Conservation (phyloP, 2,113 vertebrate species). For the Mustela nigripes region DNA sequence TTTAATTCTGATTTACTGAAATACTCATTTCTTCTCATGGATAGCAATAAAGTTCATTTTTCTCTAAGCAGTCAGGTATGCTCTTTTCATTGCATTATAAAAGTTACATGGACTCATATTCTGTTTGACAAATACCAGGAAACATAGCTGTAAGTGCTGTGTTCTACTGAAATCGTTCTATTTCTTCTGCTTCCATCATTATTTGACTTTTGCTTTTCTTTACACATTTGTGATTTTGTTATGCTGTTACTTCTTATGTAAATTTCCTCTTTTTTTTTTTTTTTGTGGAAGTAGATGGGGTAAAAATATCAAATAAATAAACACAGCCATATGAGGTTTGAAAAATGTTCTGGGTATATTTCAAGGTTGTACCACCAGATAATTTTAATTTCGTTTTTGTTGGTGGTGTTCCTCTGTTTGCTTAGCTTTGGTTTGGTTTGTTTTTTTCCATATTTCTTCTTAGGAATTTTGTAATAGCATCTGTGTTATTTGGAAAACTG, state of each 20-base stretch:
- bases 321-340: not conserved
- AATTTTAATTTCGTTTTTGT: conserved; percentile 22
- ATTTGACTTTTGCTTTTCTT: not conserved
- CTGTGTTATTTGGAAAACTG: not conserved
- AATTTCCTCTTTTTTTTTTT: not conserved
- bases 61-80: not conserved
- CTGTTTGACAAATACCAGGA: not conserved
- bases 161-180: not conserved
- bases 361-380: not conserved
- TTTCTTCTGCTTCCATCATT: not conserved
- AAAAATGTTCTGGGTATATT: not conserved
- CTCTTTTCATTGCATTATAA: not conserved
- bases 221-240: not conserved
- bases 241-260: not conserved
- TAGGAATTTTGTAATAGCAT: not conserved
- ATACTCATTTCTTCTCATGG: not conserved
- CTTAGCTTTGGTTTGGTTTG: not conserved
- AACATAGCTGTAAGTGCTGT: not conserved
- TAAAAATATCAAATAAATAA: conserved; percentile 23
- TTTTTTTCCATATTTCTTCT: not conserved
- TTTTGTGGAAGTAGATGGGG: not conserved
- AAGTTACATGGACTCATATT: not conserved
- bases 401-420: not conserved
- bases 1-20: conserved; percentile 20
- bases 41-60: not conserved